Base-by-base conservation (phyloP, 2,888 invertebrate genomes). In the Ischnus inquisitorius region DNA sequence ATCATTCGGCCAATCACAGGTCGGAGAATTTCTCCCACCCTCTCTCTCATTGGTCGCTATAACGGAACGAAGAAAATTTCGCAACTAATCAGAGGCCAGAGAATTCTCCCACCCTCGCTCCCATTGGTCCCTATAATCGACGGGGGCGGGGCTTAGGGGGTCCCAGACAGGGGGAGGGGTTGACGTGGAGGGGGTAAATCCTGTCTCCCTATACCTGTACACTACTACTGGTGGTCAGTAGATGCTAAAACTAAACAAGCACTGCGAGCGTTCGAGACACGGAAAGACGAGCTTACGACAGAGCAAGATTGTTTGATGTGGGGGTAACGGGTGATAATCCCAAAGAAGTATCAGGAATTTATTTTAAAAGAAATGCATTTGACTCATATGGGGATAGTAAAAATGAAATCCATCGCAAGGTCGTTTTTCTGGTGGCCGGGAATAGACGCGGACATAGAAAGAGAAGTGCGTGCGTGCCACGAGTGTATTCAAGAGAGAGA, bases 401-500 rank as follows among this genome's bases (percentile, higher is more conserved):
- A 72, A 28, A 72, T 82, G 78, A 82, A 82, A 46, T 43, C 67
- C 16, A 68, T 69, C 12, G 65, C 54, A n/a, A 67, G 69, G 57
- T 78, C 78, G 34, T 78, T 57, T 60, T 41, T 78, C 28, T 78
- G 68, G 68, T 78, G 78, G 78, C 68, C 78, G 19, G 60, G 68
- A 0, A 78, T 78, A 25, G 68, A 78, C 48, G 48, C 41, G 34
- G 57, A 60, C 22, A 69, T 68, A 34, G 68, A 68, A 43, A 46
- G 43, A 28, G 46, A 54, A 14, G 68, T 28, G 19, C 46, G 48
- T 39, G 4, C 67, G 8, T 75, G 71, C 48, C 34, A 10, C 16
- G 22, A 16, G 1, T 76, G 75, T n/a, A 10, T 65, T 14, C 25
- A 54, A 10, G 67, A 62, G 1, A 64, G 41, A 57, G 62, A 79